Evolutionary conservation across 2,888 invertebrate species (phyloP).

Genomic region (Polydrusus pterygomalis): DNA sequence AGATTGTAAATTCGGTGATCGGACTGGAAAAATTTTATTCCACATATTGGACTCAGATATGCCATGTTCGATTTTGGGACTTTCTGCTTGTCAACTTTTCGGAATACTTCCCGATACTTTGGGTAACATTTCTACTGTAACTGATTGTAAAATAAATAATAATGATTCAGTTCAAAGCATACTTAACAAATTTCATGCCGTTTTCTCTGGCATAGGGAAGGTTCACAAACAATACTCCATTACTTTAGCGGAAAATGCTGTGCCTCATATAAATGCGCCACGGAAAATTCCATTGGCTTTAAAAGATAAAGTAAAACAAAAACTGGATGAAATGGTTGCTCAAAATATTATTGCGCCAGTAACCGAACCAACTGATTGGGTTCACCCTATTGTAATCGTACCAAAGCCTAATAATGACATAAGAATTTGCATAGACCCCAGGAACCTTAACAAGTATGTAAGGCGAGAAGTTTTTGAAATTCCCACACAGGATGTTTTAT

Average conservation of each 20-base stretch:
- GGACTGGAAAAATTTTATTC: not conserved
- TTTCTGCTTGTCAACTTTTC: constrained; percentile 1
- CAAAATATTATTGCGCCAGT: not conserved
- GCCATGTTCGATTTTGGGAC: constrained; percentile 19
- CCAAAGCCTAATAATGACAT: not conserved
- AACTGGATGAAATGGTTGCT: not conserved
- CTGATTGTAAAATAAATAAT: not conserved
- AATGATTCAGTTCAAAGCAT: not conserved
- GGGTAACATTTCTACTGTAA: not conserved
- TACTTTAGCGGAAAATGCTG: not conserved
- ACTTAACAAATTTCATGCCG: not conserved
- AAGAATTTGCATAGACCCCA: not conserved
- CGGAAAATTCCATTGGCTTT: not conserved
- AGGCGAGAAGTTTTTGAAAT: not conserved
- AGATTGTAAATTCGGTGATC: constrained; percentile 3
- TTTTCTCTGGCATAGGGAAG: not conserved
- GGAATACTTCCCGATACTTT: constrained; percentile 8
- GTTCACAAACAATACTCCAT: not conserved
- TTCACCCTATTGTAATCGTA: not conserved
- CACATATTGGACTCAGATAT: not conserved
- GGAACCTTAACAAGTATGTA: not conserved
- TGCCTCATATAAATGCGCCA: not conserved
- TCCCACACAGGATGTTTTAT: not conserved
- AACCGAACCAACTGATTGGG: not conserved
- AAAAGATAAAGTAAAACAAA: not conserved